Evolutionary conservation across 2,113 vertebrate species (phyloP), one percentile per base, ranked within the genome.

Genomic region (Sitta europaea): DNA sequence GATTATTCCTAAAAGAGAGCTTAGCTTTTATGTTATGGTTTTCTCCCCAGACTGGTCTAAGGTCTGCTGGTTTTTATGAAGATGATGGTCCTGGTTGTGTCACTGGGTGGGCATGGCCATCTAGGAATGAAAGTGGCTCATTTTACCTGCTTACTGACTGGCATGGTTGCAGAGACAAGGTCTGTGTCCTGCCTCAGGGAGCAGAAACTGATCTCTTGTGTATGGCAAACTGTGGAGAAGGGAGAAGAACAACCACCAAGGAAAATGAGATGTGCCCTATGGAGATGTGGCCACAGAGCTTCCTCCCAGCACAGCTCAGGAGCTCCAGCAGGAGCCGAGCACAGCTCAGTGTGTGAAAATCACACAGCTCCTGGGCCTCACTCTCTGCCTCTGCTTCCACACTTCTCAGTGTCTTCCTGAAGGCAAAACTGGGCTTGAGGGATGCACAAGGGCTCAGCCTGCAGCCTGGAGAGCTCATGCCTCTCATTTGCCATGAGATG

Each of bases 251-350:
- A 65, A 7, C n/a, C 58, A 33, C 17, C 18, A 12, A 1, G 3
- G 40, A 36, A 35, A 79, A 42, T 11, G 23, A 29, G 27, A 14
- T 11, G 47, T 48, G 36, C 28, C 31, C 33, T 15, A 0, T 8
- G 38, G 47, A 19, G 29, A 21, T 14, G 10, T 31, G 50, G 31
- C 72, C 2, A 0, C 31, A 72, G 22, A 62, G 20, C 35, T 47
- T 58, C 25, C 14, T 50, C 51, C 11, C 22, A 53, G 68, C 50
- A 48, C 29, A 48, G 50, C 59, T 50, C 59, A 48, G 68, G 54
- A 77, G 2, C 36, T 57, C n/a, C 33, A 24, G 61, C 63, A 17
- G 0, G 4, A 68, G 40, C 66, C 6, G 0, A 17, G 2, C 70
- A 15, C 9, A 45, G 77, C 21, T 31, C 15, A 1, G 22, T 2